Percentiles rank a stretch among this genome's conserved stretches.
Evolutionary conservation across 2,113 vertebrate genomes (phyloP).

Genomic region (Varanus salvator): DNA sequence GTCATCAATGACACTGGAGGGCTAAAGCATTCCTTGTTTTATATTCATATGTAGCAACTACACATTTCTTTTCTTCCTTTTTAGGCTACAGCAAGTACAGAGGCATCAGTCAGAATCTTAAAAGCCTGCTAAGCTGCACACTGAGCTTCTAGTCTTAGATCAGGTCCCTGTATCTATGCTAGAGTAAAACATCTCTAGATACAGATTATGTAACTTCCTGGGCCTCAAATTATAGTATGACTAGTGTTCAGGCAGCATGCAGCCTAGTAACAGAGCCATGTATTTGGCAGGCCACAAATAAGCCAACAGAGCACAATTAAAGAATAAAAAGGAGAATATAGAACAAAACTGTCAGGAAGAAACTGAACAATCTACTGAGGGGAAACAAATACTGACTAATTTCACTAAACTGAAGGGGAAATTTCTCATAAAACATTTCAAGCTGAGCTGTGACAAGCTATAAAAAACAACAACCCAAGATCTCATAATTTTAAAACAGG

Average conservation of each 20-base stretch:
- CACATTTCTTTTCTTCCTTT: too few species aligned
- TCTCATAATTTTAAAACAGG: not conserved
- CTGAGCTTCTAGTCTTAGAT: too few species aligned
- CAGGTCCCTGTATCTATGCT: too few species aligned
- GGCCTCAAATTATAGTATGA: not conserved
- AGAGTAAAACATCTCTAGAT: too few species aligned
- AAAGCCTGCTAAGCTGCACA: too few species aligned
- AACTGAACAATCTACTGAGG: not conserved
- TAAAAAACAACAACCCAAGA: not conserved
- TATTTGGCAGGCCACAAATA: not conserved
- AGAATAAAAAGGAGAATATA: fast-evolving
- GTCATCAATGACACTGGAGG: not conserved
- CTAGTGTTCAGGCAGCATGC: not conserved
- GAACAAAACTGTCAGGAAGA: not conserved
- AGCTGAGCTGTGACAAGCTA: not conserved
- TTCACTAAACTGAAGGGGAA: not conserved
- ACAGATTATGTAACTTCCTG: not conserved
- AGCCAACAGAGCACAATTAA: slow-evolving; percentile 9
- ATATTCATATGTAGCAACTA: too few species aligned
- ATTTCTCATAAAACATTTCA: slow-evolving; percentile 39
- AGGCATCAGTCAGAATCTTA: too few species aligned
- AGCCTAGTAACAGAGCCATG: not conserved
- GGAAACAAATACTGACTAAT: not conserved
- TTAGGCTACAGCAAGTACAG: too few species aligned
- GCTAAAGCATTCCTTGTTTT: too few species aligned